These are phyloP conservation scores for Umimayanthus kanabou DNA, from an alignment of 92 coral and sea anemone genomes.

Conservation along the genomic window DNA sequence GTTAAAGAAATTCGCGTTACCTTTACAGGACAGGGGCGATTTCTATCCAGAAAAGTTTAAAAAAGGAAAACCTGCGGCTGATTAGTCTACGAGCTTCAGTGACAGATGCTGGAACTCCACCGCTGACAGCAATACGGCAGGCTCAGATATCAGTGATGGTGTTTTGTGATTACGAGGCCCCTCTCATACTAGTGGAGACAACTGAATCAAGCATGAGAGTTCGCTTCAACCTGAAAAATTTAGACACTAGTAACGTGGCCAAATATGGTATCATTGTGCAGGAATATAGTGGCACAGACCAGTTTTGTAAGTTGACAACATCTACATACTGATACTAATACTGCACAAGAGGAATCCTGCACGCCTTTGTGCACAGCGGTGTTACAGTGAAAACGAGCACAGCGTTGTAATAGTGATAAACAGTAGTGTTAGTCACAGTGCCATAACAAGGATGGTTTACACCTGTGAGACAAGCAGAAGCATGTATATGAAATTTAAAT, in stretches of 20 bases:
- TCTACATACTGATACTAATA: neutral
- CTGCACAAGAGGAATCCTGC: too few relatives aligned
- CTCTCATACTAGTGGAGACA: conserved; percentile 62
- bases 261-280: conserved; percentile 56
- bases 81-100: conserved; percentile 72
- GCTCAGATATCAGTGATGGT: conserved; percentile 71
- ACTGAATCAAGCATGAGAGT: conserved; percentile 60
- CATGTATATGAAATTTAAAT: too few relatives aligned
- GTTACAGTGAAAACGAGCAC: too few relatives aligned
- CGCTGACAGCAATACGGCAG: conserved; percentile 53
- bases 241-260: conserved; percentile 68
- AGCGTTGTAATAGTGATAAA: too few relatives aligned
- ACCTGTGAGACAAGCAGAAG: too few relatives aligned
- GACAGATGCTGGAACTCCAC: conserved; percentile 72
- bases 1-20: too few relatives aligned
- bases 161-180: conserved; percentile 56
- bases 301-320: conserved; percentile 59
- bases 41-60: conserved; percentile 49
- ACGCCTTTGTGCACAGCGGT: too few relatives aligned
- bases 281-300: conserved; percentile 30
- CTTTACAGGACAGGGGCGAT: conserved; percentile 67
- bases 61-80: conserved; percentile 63
- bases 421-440: too few relatives aligned
- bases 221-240: conserved; percentile 66
- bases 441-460: too few relatives aligned